These are phyloP conservation scores for Naja naja DNA, from an alignment of 2,113 vertebrate genomes.

Conservation along the genomic window DNA sequence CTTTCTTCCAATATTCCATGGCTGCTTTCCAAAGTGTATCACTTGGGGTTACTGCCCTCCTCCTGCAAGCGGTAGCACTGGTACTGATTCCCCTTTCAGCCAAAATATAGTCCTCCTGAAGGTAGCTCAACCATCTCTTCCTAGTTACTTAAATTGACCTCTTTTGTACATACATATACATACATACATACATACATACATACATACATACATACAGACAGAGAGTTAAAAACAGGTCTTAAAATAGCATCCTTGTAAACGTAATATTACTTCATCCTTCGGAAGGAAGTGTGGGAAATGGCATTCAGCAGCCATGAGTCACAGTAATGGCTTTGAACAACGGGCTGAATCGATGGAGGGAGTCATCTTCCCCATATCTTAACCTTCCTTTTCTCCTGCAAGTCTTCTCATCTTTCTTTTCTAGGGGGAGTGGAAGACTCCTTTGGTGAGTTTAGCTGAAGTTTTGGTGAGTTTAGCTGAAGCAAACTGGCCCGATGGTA, in stretches of 20 bases:
- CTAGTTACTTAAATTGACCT: conserved; percentile 7
- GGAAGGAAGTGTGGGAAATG: conserved; percentile 34
- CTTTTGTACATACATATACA: neutral
- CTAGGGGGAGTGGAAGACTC: accelerated
- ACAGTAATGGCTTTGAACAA: accelerated
- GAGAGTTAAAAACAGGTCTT: neutral
- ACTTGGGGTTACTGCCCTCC: neutral
- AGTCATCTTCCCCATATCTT: neutral
- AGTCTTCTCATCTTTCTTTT: neutral
- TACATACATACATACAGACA: neutral
- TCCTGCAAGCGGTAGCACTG: neutral
- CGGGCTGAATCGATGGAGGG: accelerated
- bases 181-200: too few relatives aligned
- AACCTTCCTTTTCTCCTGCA: neutral
- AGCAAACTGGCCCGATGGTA: conserved; percentile 83
- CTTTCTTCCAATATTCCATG: too few relatives aligned
- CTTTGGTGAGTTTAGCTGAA: conserved; percentile 74
- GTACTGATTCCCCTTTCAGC: neutral
- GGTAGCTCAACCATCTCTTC: neutral
- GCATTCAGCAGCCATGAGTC: neutral
- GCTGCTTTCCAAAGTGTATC: too few relatives aligned
- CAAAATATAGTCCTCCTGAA: neutral
- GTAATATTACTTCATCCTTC: conserved; percentile 35
- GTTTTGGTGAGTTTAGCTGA: conserved; percentile 72
- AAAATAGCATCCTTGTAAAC: neutral